A percentile compares a stretch with the other conserved stretches of the same genome.
These are phyloP conservation scores for Cyaniris semiargus DNA, from an alignment of 2,888 invertebrate species.

Conservation along the genomic window DNA sequence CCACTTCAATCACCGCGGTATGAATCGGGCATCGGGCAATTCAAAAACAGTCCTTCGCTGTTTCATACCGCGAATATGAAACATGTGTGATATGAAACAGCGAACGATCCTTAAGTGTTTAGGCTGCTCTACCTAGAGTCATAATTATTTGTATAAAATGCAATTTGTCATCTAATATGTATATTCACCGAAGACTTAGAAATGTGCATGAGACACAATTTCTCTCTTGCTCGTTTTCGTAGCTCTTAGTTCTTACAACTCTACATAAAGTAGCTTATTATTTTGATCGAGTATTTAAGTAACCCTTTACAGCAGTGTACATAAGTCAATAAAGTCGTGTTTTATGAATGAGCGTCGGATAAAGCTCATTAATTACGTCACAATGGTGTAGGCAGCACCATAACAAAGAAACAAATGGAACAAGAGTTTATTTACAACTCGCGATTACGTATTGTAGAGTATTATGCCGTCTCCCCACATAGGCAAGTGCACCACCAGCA, in stretches of 20 bases:
- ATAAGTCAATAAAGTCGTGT: not conserved
- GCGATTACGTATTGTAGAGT: not conserved
- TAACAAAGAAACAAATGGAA: slow-evolving; percentile 6
- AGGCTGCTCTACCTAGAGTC: not conserved
- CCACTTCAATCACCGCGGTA: too few species aligned
- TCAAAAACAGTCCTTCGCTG: too few species aligned
- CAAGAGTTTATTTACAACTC: slow-evolving; percentile 1
- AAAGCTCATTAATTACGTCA: slow-evolving; percentile 7
- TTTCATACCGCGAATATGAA: too few species aligned
- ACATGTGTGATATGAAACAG: too few species aligned
- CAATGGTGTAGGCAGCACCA: slow-evolving; percentile 7
- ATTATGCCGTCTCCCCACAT: too few species aligned
- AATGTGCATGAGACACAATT: too few species aligned
- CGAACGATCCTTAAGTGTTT: too few species aligned
- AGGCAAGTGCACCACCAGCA: too few species aligned
- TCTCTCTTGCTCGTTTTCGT: too few species aligned
- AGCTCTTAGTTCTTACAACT: too few species aligned
- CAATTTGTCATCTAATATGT: not conserved
- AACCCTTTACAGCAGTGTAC: not conserved
- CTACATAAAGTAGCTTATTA: not conserved
- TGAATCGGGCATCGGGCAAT: too few species aligned
- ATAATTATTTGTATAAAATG: not conserved
- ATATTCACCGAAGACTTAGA: too few species aligned
- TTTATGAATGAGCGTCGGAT: slow-evolving; percentile 12
- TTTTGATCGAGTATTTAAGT: not conserved